A percentile compares a stretch with the other conserved stretches of the same genome.
phyloP scores from a whole-genome alignment of 1,140 invertebrate genomes.

The Odontomachus brunneus region DNA sequence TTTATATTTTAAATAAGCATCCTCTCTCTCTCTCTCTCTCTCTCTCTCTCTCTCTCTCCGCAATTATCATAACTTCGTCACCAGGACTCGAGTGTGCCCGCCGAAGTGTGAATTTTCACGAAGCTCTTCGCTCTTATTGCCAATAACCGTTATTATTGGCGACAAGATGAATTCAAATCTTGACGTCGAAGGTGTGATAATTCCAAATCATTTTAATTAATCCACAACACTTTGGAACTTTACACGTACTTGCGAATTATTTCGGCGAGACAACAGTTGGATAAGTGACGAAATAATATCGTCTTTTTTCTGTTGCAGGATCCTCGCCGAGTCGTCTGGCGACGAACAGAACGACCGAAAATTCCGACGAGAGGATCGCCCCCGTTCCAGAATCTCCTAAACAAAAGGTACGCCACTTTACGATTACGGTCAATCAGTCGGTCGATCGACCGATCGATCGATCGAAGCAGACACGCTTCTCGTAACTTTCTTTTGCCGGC shows the following conservation, averaged over 20 bases:
- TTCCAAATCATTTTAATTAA: too few relatives aligned
- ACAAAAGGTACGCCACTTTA: constrained; percentile 85
- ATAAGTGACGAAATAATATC: background rate
- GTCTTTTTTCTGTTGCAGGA: constrained; percentile 82
- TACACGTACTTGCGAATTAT: too few relatives aligned
- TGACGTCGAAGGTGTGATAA: too few relatives aligned
- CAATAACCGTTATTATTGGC: too few relatives aligned
- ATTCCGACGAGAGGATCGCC: constrained; percentile 83
- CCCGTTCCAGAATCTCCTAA: constrained; percentile 84
- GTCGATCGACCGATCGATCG: constrained; percentile 34
- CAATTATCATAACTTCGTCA: background rate
- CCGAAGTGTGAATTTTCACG: too few relatives aligned
- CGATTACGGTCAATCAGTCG: background rate
- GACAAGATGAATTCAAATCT: too few relatives aligned
- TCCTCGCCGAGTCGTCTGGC: constrained; percentile 84
- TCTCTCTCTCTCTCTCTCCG: background rate
- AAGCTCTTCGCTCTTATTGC: too few relatives aligned
- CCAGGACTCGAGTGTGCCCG: too few relatives aligned
- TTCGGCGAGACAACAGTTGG: too few relatives aligned
- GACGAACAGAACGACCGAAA: constrained; percentile 85
- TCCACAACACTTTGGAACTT: too few relatives aligned
- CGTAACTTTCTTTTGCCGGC: constrained; percentile 72
- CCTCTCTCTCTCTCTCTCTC: background rate
- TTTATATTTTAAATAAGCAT: background rate
- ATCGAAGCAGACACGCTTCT: constrained; percentile 63